These are phyloP conservation scores for Holcopasites calliopsidis DNA, from an alignment of 1,140 invertebrate species.

Conservation along the genomic window DNA sequence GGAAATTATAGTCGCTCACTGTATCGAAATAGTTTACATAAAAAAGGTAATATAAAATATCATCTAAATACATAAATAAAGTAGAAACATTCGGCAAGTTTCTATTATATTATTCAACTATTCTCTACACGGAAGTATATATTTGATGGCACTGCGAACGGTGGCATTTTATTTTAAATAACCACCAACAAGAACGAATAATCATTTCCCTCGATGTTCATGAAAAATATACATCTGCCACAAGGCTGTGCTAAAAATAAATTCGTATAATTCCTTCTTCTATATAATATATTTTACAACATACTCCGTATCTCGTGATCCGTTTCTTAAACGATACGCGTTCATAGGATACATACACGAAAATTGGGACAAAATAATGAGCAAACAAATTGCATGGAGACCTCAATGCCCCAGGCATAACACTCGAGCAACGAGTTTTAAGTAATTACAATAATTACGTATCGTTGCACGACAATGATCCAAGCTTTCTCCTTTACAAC, in stretches of 20 bases:
- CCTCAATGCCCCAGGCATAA: not conserved
- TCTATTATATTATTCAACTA: not conserved
- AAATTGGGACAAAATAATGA: not conserved
- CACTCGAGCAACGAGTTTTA: not conserved
- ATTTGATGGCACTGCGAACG: not conserved
- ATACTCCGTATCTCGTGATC: not conserved
- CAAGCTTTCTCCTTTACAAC: too few species aligned
- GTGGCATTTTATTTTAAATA: not conserved
- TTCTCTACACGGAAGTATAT: not conserved
- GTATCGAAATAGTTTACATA: not conserved
- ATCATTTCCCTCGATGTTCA: not conserved
- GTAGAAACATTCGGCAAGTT: not conserved
- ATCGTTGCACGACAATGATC: not conserved
- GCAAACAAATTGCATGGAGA: not conserved
- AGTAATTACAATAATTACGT: not conserved
- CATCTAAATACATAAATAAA: not conserved
- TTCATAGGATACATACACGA: too few species aligned
- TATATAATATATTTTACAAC: conserved; percentile 24
- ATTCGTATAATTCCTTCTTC: not conserved
- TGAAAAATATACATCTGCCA: conserved; percentile 23
- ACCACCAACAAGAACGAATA: not conserved
- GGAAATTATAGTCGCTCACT: not conserved
- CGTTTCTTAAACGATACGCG: not conserved
- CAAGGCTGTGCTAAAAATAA: conserved; percentile 25
- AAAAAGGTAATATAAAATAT: not conserved